Percentiles rank a stretch among this genome's conserved stretches.
phyloP scores from a whole-genome alignment of 2,797 vertebrate species.

The Carduelis carduelis region DNA sequence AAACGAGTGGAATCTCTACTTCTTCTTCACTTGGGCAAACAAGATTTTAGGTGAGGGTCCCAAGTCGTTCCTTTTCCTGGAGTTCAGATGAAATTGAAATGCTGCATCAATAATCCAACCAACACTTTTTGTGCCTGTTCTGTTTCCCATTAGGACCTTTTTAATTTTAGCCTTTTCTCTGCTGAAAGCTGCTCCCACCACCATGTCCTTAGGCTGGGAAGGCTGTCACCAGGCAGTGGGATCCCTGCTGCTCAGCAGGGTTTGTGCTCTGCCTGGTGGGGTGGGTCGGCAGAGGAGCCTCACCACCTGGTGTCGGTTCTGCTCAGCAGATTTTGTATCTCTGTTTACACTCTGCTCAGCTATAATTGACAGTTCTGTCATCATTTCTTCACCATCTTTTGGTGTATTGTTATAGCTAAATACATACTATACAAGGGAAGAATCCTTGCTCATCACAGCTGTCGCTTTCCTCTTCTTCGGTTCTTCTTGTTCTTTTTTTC shows the following conservation, averaged over 20 bases:
- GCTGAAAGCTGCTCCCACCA: neutral
- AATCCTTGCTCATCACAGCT: conserved; percentile 67
- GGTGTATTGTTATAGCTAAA: conserved; percentile 69
- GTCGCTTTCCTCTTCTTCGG: conserved; percentile 59
- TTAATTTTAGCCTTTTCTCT: neutral
- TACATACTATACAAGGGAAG: conserved; percentile 33
- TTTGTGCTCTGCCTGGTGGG: neutral
- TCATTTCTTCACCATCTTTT: conserved; percentile 63
- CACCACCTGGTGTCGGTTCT: conserved; percentile 31
- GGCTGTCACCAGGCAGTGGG: neutral
- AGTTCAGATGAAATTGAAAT: neutral
- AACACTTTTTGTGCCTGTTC: neutral
- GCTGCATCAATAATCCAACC: neutral
- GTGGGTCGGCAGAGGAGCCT: neutral
- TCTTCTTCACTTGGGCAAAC: neutral
- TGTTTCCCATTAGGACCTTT: neutral
- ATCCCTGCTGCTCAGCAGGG: neutral
- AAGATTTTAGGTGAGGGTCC: neutral
- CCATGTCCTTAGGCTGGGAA: neutral
- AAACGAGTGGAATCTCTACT: neutral
- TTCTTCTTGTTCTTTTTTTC: conserved; percentile 69
- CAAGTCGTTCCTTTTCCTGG: neutral
- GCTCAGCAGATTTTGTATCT: conserved; percentile 57
- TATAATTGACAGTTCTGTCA: conserved; percentile 72
- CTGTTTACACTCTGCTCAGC: conserved; percentile 63